Percentiles rank a stretch among this genome's conserved stretches.
Conservation (phyloP, 2,797 vertebrate species). For the Esox masquinongy region DNA sequence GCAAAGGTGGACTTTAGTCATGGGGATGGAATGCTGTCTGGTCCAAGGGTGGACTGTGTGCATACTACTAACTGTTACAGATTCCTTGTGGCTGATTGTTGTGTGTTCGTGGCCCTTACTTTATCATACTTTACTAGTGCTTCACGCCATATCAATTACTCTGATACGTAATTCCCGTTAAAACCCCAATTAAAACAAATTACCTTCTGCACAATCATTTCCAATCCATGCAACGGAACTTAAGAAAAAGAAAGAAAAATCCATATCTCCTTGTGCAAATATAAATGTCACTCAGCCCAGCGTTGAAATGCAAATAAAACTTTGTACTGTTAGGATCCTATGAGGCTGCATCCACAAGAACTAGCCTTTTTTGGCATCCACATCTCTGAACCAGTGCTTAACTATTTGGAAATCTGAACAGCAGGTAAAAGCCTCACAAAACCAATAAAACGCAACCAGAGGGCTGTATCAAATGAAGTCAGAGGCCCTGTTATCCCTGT, state of each 20-base stretch:
- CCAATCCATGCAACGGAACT: neutral
- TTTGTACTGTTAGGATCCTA: neutral
- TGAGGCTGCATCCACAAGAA: neutral
- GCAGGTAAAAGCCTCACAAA: neutral
- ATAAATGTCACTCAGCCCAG: neutral
- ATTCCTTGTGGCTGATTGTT: neutral
- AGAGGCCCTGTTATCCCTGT: neutral
- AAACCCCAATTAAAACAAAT: neutral
- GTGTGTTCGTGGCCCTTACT: neutral
- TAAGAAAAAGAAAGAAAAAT: too few species aligned
- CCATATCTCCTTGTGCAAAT: neutral
- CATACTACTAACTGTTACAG: neutral
- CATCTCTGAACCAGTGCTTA: neutral
- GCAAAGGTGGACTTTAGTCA: slow-evolving; percentile 42
- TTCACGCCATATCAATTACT: neutral
- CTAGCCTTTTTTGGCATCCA: neutral
- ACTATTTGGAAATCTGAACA: neutral
- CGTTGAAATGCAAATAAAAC: neutral
- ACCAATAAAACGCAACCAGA: neutral
- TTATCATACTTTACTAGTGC: neutral
- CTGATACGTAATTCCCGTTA: neutral
- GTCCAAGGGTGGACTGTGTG: slow-evolving; percentile 1
- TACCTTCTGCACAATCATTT: neutral
- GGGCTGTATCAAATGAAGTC: neutral
- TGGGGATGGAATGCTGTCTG: slow-evolving; percentile 19